Percentiles rank a stretch among this genome's conserved stretches.
Evolutionary conservation across 2,797 vertebrate species (phyloP).

Genomic region (Chiroxiphia lanceolata): DNA sequence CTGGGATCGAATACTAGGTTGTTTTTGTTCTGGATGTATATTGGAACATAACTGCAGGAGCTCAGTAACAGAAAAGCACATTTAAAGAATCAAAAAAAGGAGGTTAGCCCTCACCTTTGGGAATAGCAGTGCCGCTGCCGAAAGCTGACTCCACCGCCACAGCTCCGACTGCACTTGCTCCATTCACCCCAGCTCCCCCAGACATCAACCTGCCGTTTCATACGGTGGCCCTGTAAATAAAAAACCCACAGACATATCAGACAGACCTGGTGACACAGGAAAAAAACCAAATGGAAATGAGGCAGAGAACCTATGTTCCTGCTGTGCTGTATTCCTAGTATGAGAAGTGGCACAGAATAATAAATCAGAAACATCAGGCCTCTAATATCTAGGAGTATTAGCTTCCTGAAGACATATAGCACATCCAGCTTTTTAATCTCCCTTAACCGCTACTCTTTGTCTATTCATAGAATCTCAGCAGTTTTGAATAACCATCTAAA

Average conservation of each 20-base stretch:
- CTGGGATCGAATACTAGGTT: not conserved
- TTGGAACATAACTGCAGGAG: not conserved
- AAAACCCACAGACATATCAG: not conserved
- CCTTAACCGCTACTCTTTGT: not conserved
- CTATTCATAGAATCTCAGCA: not conserved
- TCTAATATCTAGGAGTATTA: not conserved
- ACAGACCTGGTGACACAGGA: not conserved
- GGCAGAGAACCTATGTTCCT: not conserved
- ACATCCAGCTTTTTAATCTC: not conserved
- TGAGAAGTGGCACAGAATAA: not conserved
- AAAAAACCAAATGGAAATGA: not conserved
- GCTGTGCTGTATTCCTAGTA: not conserved
- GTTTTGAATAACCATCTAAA: not conserved
- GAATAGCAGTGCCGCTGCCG: conserved; percentile 85
- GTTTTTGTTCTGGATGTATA: not conserved
- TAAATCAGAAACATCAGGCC: not conserved
- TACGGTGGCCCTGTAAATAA: conserved; percentile 18
- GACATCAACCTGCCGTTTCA: conserved; percentile 73
- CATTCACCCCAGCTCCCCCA: conserved; percentile 91
- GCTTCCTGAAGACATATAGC: not conserved
- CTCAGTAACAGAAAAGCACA: not conserved
- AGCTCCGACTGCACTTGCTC: conserved; percentile 89
- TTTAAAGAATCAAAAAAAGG: not conserved
- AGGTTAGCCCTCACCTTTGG: conserved; percentile 78
- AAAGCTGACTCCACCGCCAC: conserved; percentile 86